Evolutionary conservation across 1,140 invertebrate species (phyloP), one percentile per base, ranked within the genome.

Genomic region (Cephus cinctus): DNA sequence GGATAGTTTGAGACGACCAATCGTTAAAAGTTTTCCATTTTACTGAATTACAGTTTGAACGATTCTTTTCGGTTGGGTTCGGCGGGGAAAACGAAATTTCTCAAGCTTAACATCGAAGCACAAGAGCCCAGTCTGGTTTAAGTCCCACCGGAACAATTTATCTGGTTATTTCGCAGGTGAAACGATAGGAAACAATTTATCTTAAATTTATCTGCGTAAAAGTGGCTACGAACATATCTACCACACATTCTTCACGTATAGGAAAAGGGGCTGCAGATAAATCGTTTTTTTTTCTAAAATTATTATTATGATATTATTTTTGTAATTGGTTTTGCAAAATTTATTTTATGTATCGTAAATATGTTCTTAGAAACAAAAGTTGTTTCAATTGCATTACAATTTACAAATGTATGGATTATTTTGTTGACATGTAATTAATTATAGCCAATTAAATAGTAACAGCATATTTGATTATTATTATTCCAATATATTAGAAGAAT

Each of bases 11-110:
- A 50, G 45, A 22, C 40, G 42, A 38, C 30, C 30, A 42, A 47
- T 58, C 53, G 56, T 61, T 61, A 61, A 61, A 61, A 61, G 59
- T 61, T 61, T 61, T 55, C 40, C 51, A 52, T 57, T 61, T 56
- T 34, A 43, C 25, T 25, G 49, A 54, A 60, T 56, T 55, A 55
- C 46, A 49, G 34, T 43, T 54, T 47, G 51, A 56, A 45, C 40
- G 54, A 59, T 59, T 53, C 56, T 49, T n/a, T 52, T 54, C 15
- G 40, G 14, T 38, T 27, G 42, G 23, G 23, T 9, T 14, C 20
- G 52, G 3, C n/a, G n/a, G 31, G 38, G 50, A 49, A 48, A 58
- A 39, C 25, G 30, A 47, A 53, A 59, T 59, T 56, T 56, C 41
- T 56, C 57, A 59, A 43, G 47, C 45, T 56, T 50, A 56, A 32